These are phyloP conservation scores for Mormyrus iriodes DNA, from an alignment of 2,113 vertebrate species.

Conservation along the genomic window DNA sequence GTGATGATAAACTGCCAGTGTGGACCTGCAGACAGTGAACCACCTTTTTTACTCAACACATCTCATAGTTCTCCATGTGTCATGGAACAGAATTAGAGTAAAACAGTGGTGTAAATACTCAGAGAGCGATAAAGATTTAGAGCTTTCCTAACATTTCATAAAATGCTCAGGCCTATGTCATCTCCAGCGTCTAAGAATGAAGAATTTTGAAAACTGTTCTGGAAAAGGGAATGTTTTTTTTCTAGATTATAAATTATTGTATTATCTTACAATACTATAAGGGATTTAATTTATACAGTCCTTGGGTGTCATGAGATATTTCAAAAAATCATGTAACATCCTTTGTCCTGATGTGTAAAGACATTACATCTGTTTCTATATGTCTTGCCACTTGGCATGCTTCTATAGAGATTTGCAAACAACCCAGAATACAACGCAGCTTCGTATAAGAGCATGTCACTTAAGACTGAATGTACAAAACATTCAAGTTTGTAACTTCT, in stretches of 20 bases:
- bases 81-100: not conserved
- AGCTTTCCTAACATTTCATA: not conserved
- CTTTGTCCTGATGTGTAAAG: conserved; percentile 39
- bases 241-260: not conserved
- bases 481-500: conserved; percentile 35
- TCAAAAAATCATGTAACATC: conserved; percentile 29
- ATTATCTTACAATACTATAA: not conserved
- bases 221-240: not conserved
- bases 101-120: not conserved
- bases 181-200: not conserved
- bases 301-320: not conserved
- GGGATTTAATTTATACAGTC: conserved; percentile 9
- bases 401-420: conserved; percentile 28
- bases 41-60: not conserved
- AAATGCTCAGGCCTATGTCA: not conserved
- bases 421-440: conserved; percentile 33
- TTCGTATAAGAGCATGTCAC: conserved; percentile 55
- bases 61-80: not conserved
- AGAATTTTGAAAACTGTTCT: not conserved
- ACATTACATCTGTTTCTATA: conserved; percentile 37
- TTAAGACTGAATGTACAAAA: conserved; percentile 38
- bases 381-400: conserved; percentile 30
- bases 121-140: not conserved
- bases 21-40: not conserved
- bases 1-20: not conserved